A percentile compares a stretch with the other conserved stretches of the same genome.
These are phyloP conservation scores for Nettapus auritus DNA, from an alignment of 2,113 vertebrate species.

Conservation along the genomic window DNA sequence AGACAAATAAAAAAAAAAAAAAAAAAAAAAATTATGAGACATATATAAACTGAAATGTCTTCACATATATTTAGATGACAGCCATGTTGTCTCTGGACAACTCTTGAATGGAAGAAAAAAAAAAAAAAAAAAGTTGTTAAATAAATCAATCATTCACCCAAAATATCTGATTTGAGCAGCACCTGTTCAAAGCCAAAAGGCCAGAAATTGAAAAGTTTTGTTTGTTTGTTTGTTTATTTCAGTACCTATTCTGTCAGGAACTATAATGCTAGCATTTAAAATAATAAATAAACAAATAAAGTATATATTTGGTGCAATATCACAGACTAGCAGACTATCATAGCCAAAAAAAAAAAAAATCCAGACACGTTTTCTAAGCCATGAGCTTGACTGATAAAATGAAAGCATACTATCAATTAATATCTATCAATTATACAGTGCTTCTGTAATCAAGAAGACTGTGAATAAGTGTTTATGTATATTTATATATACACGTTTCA, in stretches of 20 bases:
- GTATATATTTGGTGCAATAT: background rate
- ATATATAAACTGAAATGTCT: background rate
- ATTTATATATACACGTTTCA: background rate
- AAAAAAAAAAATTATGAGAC: background rate
- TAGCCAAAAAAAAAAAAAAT: background rate
- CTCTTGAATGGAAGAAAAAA: background rate
- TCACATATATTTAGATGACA: background rate
- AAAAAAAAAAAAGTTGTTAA: background rate
- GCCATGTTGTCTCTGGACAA: background rate
- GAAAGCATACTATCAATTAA: background rate
- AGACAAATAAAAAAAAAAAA: background rate
- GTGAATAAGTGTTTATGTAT: background rate
- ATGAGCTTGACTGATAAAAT: background rate
- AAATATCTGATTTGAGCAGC: background rate
- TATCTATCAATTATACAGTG: background rate
- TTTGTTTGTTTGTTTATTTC: too few species aligned
- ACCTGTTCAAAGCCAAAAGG: background rate
- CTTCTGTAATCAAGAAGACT: background rate
- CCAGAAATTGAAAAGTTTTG: background rate
- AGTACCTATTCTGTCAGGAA: background rate
- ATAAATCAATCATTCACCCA: background rate
- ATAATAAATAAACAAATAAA: background rate
- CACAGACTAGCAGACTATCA: background rate
- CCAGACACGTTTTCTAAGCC: background rate
- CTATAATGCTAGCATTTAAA: background rate